Conservation (phyloP, 1,140 invertebrate species). For the Oscheius sp. region DNA sequence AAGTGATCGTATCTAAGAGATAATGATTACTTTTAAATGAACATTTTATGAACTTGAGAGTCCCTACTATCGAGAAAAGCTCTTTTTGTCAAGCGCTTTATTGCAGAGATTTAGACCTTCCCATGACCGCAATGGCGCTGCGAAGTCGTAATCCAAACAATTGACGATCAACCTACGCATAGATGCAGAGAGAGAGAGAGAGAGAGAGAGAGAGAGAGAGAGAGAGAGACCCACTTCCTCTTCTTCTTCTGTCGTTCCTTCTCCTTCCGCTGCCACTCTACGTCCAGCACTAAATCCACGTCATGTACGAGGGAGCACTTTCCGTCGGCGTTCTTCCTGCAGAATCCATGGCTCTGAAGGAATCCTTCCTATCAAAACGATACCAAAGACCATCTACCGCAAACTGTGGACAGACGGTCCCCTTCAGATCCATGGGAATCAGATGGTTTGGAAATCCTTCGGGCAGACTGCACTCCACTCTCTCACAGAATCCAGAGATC, state of each 20-base stretch:
- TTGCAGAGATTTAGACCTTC: too few species aligned
- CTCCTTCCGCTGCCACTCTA: constrained; percentile 12
- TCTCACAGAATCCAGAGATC: not conserved
- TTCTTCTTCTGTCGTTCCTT: constrained; percentile 11
- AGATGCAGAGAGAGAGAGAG: too few species aligned
- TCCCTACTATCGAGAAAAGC: too few species aligned
- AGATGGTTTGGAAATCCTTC: constrained; percentile 8
- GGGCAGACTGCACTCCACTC: constrained; percentile 7
- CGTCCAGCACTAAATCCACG: constrained; percentile 26
- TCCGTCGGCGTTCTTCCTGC: not conserved
- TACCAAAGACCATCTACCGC: not conserved
- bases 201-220: too few species aligned
- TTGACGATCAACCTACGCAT: too few species aligned
- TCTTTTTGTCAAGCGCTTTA: too few species aligned
- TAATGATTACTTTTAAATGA: too few species aligned
- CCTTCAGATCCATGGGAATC: not conserved
- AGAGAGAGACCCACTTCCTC: constrained; percentile 14
- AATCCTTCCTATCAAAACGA: not conserved
- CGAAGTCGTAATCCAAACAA: too few species aligned
- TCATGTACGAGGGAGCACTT: constrained; percentile 13
- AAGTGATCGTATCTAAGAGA: not conserved
- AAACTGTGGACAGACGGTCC: not conserved
- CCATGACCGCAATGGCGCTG: too few species aligned
- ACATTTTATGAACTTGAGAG: too few species aligned
- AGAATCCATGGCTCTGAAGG: constrained; percentile 31